Evolutionary conservation across 2,888 invertebrate genomes (phyloP), one percentile per base, ranked within the genome.

Genomic region (Aleiodes testaceus): DNA sequence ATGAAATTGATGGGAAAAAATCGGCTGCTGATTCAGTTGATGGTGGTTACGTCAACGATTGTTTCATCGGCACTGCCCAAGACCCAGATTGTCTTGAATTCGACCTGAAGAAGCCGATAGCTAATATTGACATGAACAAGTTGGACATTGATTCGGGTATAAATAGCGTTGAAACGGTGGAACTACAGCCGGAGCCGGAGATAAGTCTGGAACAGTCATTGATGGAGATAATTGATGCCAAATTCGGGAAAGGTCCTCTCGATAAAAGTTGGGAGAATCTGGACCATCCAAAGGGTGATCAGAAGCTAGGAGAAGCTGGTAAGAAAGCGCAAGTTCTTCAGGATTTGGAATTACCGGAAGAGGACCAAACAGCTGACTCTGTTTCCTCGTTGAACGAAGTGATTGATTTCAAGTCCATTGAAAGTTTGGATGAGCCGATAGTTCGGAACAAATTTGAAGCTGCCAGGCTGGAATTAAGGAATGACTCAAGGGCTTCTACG

Each of bases 91-190:
- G 81, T 3, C 59, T 86, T n/a, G 81, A 85, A 14, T 86, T 85
- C 59, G 79, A 80, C 47, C 74, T 81, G 5, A 70, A 59, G 7
- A 72, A 72, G 42, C 67, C 79, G 1, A 66, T 76, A n/a, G 69
- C 55, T 50, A 72, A 72, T 49, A 76, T 76, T 22, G 66, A 74
- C 3, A 42, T 82, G 7, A 85, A 85, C 45, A 80, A 82, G 45
- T 66, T 79, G 18, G 86, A 87, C 69, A 79, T 81, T 2, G 87
- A 87, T 73, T 87, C 87, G 9, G 87, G 87, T 2, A 87, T 87
- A 71, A 87, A 87, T 47, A 87, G 87, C 72, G 87, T 87, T 2
- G 87, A 87, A 71, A 87, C 87, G n/a, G 80, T 87, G 7, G 86
- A 87, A 70, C 81, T 87, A 67, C 84, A 84, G 68, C 78, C 79